These are phyloP conservation scores for Cheilosia scutellata DNA, from an alignment of 2,888 invertebrate species.

Conservation along the genomic window DNA sequence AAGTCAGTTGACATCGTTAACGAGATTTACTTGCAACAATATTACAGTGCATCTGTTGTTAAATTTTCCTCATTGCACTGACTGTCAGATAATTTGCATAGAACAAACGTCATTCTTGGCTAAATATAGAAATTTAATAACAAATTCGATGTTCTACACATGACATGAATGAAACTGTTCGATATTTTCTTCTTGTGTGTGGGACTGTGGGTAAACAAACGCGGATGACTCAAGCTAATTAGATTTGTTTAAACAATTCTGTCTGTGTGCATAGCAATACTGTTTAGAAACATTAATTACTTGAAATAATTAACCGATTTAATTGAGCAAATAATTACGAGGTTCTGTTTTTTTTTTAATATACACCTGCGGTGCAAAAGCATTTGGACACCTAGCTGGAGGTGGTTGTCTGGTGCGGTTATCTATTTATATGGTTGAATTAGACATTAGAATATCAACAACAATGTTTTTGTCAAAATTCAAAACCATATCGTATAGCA, in stretches of 20 bases:
- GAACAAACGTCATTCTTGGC: neutral
- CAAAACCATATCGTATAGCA: neutral
- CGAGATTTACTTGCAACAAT: neutral
- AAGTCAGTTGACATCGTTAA: neutral
- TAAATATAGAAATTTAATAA: slow-evolving; percentile 14
- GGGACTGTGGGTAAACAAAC: neutral
- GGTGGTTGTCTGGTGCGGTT: too few relatives aligned
- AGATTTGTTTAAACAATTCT: neutral
- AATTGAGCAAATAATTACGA: slow-evolving; percentile 14
- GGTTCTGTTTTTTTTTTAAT: neutral
- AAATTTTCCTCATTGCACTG: neutral
- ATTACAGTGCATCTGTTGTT: neutral
- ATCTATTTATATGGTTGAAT: too few relatives aligned
- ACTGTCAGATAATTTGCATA: neutral
- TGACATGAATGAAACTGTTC: neutral
- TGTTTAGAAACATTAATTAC: neutral
- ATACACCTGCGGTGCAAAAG: too few relatives aligned
- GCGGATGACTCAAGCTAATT: slow-evolving; percentile 17
- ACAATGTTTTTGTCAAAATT: neutral
- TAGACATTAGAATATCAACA: neutral
- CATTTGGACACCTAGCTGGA: too few relatives aligned
- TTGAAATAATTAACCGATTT: slow-evolving; percentile 21
- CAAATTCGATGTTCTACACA: neutral
- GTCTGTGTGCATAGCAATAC: neutral
- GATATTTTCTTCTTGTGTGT: neutral